These are phyloP conservation scores for Protobothrops mucrosquamatus DNA, from an alignment of 2,113 vertebrate genomes.

Conservation along the genomic window DNA sequence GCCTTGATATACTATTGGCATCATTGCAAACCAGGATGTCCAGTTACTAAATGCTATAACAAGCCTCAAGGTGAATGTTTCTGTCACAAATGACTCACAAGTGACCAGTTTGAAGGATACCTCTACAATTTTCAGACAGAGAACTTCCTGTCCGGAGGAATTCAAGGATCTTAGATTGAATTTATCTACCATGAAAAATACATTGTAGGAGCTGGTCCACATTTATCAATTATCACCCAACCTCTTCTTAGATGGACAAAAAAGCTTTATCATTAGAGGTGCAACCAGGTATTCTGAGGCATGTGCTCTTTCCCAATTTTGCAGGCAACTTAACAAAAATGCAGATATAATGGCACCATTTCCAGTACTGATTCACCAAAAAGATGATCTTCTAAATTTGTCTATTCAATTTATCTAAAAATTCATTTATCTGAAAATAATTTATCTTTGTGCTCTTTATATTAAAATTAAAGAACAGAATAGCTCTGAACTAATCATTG, in stretches of 20 bases:
- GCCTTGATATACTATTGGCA: not conserved
- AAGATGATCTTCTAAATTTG: not conserved
- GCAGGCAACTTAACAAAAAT: not conserved
- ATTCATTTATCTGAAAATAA: not conserved
- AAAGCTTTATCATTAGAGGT: not conserved
- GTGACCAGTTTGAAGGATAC: not conserved
- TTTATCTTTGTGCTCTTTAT: not conserved
- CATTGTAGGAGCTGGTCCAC: not conserved
- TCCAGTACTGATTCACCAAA: not conserved
- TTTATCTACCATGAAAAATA: not conserved
- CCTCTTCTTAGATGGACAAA: not conserved
- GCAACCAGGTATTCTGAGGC: not conserved
- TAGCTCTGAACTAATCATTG: not conserved
- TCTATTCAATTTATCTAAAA: not conserved
- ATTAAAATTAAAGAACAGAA: not conserved
- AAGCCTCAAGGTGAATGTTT: not conserved
- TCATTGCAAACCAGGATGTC: not conserved
- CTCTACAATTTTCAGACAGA: not conserved
- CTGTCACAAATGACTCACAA: not conserved
- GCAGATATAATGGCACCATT: not conserved
- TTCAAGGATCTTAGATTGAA: not conserved
- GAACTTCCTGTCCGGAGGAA: not conserved
- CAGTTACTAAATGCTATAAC: not conserved
- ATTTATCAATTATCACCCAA: not conserved
- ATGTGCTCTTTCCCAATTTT: not conserved